Evolutionary conservation across 2,888 invertebrate species (phyloP), one percentile per base, ranked within the genome.

Genomic region (Drosophila maculinotata): DNA sequence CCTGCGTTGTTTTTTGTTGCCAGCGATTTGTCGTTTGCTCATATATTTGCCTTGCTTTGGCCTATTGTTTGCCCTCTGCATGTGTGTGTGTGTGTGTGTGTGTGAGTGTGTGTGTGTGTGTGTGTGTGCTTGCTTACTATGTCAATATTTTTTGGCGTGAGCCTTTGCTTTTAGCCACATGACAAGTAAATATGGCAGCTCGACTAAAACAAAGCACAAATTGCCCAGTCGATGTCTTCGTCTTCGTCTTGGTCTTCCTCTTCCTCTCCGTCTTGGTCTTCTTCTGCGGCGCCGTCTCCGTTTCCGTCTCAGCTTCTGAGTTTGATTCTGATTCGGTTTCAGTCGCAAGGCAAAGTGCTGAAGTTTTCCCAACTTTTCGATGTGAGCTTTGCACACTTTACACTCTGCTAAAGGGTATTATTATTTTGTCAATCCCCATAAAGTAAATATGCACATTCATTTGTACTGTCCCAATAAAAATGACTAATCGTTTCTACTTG

Each of bases 111-210:
- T 23, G 51, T 47, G 62, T 47, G 20, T 51, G 36, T 42, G n/a
- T 51, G 35, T 58, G 49, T 20, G 44, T 38, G 36, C 39, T 74
- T 65, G 52, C 64, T 74, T 85, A 85, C 86, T 85, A 64, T 86
- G 81, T 86, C 83, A 81, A 86, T 86, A 86, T 86, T 73, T 77
- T 83, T 86, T 86, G 83, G 81, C 78, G 74, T 81, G 78, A 76
- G 84, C 85, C 76, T 75, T 81, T 86, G 83, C 84, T 85, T 75
- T 81, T 85, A 85, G 82, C 82, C 75, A 54, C 83, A 79, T 82
- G 86, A 81, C 86, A 81, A 81, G 80, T 85, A 82, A 85, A 80
- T 80, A 71, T 79, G 77, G 51, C 82, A 65, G 63, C 49, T 51
- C 28, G 49, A 58, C 58, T 64, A 56, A 72, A 72, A 72, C 70